A percentile compares a stretch with the other conserved stretches of the same genome.
Evolutionary conservation across 2,888 invertebrate genomes (phyloP).

Genomic region (Hyles lineata): DNA sequence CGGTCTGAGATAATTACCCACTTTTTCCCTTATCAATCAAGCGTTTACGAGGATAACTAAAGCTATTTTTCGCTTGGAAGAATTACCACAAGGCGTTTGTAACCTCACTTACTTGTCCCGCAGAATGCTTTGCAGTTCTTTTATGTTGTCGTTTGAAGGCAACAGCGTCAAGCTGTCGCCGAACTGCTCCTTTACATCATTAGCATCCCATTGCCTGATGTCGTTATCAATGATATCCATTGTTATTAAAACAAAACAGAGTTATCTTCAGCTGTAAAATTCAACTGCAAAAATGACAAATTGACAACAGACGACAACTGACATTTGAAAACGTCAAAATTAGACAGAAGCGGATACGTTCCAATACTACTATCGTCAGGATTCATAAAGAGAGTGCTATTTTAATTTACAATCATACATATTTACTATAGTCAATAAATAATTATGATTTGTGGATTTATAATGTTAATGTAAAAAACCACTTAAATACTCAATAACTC

Average conservation of each 20-base stretch:
- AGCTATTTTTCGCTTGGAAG: not conserved
- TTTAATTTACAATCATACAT: no score
- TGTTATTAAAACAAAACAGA: constrained; percentile 39
- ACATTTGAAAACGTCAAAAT: constrained; percentile 34
- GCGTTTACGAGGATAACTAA: not conserved
- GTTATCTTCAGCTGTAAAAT: constrained; percentile 33
- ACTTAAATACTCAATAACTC: no score
- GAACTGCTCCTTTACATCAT: constrained; percentile 84
- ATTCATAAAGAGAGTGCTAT: constrained; percentile 18
- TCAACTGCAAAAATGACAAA: constrained; percentile 22
- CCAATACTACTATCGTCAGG: constrained; percentile 30
- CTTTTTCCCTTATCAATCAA: not conserved
- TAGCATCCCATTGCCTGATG: constrained; percentile 72
- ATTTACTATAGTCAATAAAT: no score
- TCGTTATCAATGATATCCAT: constrained; percentile 78
- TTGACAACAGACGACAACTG: not conserved
- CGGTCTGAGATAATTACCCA: no score
- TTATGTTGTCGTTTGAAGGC: constrained; percentile 91
- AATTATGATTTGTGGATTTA: no score
- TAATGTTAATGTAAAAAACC: no score
- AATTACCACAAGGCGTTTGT: constrained; percentile 33
- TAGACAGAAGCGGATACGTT: constrained; percentile 36
- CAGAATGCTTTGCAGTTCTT: constrained; percentile 93
- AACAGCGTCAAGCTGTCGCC: constrained; percentile 89
- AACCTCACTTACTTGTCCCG: constrained; percentile 91